Evolutionary conservation across 2,113 vertebrate species (phyloP).

Genomic region (Calonectris borealis): DNA sequence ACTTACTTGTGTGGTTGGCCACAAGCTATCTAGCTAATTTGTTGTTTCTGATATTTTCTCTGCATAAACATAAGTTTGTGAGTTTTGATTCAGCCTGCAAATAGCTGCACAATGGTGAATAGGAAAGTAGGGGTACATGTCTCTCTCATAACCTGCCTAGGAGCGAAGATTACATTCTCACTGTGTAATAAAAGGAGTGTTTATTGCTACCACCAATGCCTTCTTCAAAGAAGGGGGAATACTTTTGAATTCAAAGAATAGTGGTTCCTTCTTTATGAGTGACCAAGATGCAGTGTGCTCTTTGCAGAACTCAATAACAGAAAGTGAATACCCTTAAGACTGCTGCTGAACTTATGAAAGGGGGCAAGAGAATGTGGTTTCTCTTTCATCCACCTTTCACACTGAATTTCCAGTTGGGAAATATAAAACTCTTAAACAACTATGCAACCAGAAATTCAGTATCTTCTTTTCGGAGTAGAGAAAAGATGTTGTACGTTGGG

Average conservation of each 20-base stretch:
- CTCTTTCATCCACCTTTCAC: not conserved
- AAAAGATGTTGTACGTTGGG: rapidly evolving
- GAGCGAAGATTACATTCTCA: not conserved
- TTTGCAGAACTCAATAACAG: not conserved
- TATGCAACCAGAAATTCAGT: not conserved
- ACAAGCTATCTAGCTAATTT: not conserved
- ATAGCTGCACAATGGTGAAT: not conserved
- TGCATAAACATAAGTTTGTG: not conserved
- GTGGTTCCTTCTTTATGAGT: not conserved
- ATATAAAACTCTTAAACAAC: not conserved
- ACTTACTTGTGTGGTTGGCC: not conserved
- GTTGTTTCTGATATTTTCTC: not conserved
- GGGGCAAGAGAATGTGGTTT: not conserved
- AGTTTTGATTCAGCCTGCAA: not conserved
- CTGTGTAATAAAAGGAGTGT: not conserved
- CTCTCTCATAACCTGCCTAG: not conserved
- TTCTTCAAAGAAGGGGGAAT: not conserved
- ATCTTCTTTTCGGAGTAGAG: not conserved
- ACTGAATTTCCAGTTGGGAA: not conserved
- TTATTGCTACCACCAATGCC: not conserved
- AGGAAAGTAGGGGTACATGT: not conserved
- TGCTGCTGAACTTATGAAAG: not conserved
- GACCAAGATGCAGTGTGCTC: not conserved
- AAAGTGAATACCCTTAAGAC: not conserved
- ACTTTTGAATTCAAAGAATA: not conserved